Evolutionary conservation across 53 echinoderm and acorn worm species (phyloP), one percentile per base, ranked within the genome.

Genomic region (Temnopleurus reevesii): DNA sequence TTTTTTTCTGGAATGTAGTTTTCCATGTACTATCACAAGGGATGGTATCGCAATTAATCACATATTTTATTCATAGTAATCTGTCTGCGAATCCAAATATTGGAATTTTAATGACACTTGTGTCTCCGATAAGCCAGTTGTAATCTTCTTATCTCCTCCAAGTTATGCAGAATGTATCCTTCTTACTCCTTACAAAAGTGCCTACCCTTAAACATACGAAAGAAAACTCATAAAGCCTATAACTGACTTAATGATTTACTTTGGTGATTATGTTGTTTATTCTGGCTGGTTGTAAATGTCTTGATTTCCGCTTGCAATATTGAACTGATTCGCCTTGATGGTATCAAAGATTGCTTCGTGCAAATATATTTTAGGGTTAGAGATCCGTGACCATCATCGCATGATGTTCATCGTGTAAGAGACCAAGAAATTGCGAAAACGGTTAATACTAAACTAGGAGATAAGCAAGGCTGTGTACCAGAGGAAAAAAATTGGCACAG

Each of bases 81-180:
- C 71, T 41, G 71, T 71, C 71, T 71, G 71, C 71, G 2, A 2
- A 38, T 36, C 71, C 35, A 41, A 71, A 21, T 41, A 71, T 71
- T 41, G 71, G 71, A 38, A 71, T 71, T 71, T 71, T 71, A 43
- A 71, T 71, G 36, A 41, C 71, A 41, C 71, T 41, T 41, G 8
- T 71, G 23, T 83, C 21, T n/a, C 35, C 19, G 53, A 51, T 84
- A 53, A 33, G 24, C 59, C 30, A 31, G 41, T 9, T 34, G n/a
- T 17, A 55, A 81, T 31, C 90, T 57, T 83, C 86, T 90, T 83
- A 46, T 90, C 31, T 46, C 61, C 60, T 19, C 6, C 36, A 71
- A 71, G 41, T 33, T 38, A 71, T 71, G 38, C 23, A 0, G 21
- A 71, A 43, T 5, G 41, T 71, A 71, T 71, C 7, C 38, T 19